Evolutionary conservation across 2,797 vertebrate genomes (phyloP), one percentile per base, ranked within the genome.

Genomic region (Lepus oiostolus): DNA sequence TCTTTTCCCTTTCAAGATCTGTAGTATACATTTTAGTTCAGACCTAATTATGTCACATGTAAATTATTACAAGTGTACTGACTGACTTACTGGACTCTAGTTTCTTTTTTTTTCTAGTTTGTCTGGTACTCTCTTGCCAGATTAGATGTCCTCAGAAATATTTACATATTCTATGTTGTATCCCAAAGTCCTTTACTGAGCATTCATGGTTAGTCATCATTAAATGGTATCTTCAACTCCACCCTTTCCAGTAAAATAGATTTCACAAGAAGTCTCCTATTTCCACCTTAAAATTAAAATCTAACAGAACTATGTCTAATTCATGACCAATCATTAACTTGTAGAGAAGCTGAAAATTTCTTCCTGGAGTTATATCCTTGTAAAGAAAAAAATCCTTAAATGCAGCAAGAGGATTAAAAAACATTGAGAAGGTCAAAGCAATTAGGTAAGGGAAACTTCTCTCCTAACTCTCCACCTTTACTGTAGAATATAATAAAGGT

Each of bases 221-320:
- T 24, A 24, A 84, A 70, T 3, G 1, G 1, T 71, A 28, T 62
- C 8, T 70, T 75, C 11, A 22, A 50, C 11, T 26, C 30, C 2
- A 50, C n/a, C 8, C 35, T 30, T 76, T 58, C 47, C 7, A 79
- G 21, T 1, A 79, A 67, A 71, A 80, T 38, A 16, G 7, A 2
- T 82, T 82, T 62, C 38, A 62, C 2, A 13, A 47, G 17, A 22
- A 16, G 74, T 68, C 14, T 28, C 50, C 24, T 11, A 50, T 10
- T 38, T 68, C 14, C n/a, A 68, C n/a, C 65, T 92, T n/a, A 85
- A 38, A 95, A 74, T 92, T 67, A 92, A 72, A 26, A 19, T 50
- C 24, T 80, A 5, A 75, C 67, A 30, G 0, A 30, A 26, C 13
- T 47, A 13, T 74, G 26, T 74, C 9, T 63, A 60, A 10, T 2